Base-by-base conservation (phyloP, 2,113 vertebrate species). In the Pipa parva region DNA sequence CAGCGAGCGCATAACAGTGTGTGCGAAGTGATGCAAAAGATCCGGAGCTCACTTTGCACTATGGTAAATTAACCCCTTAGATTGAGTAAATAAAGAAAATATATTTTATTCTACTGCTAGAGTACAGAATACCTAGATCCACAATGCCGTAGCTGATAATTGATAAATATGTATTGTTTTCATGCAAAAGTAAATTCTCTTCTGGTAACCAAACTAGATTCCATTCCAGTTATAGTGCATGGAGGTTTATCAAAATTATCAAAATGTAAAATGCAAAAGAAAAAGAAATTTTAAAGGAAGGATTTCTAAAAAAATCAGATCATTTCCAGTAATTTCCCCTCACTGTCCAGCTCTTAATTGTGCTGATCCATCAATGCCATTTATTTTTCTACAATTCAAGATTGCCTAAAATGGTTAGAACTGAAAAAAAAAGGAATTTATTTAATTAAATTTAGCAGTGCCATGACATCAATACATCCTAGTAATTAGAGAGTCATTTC, bases 141-240 rank as follows among this genome's bases (percentile, higher is more conserved):
- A 59, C 59, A 56, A 69, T 61, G 66, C 57, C 46, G 54, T 45
- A 45, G 31, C 48, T 61, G 57, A 70, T 61, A 70, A 70, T 61
- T 54, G 58, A 20, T 45, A 61, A 57, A 31, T 70, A 61, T 61
- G 61, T 54, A 61, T 60, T 68, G 65, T 68, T 60, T 52, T 68
- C 45, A 68, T 68, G 56, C 45, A 60, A 59, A 67, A 59, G 45
- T 67, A 59, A 59, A 68, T 68, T 59, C 56, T 51, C 31, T 68
- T 60, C 13, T 29, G 20, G 59, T 60, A 68, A 68, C 59, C 59
- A 55, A 67, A 67, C 59, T 67, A 56, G 65, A 52, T 59, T 68
- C 59, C 10, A 60, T 68, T 59, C 57, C 33, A 60, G 12, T 51
- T 33, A 51, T 11, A 28, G 33, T 29, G 56, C 31, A 22, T 28